A percentile compares a stretch with the other conserved stretches of the same genome.
These are phyloP conservation scores for Muscidifurax raptorellus DNA, from an alignment of 1,140 invertebrate genomes.

Conservation along the genomic window DNA sequence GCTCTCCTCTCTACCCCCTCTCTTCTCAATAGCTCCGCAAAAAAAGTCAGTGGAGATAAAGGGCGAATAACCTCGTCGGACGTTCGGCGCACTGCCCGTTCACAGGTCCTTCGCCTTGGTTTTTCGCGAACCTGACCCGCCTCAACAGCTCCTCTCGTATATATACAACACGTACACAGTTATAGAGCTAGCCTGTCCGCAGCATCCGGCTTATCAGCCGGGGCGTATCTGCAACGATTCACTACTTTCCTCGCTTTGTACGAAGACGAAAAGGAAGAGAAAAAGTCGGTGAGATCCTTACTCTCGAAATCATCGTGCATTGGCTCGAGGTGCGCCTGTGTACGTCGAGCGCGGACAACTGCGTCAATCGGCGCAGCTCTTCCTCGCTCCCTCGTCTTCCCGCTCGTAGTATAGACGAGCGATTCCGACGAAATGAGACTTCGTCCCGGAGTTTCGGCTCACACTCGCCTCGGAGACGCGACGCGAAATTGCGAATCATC, in stretches of 20 bases:
- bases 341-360: slow-evolving; percentile 23
- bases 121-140: slow-evolving; percentile 43
- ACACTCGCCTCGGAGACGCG: not conserved
- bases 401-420: not conserved
- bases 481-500: slow-evolving; percentile 46
- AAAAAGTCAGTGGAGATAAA: slow-evolving; percentile 21
- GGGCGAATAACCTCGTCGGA: slow-evolving; percentile 48
- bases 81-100: slow-evolving; percentile 15
- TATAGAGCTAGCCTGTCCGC: not conserved
- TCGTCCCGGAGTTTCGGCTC: slow-evolving; percentile 30
- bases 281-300: not conserved
- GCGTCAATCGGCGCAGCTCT: slow-evolving; percentile 43
- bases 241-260: not conserved
- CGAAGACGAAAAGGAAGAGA: not conserved
- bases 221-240: not conserved
- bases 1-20: not conserved
- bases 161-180: not conserved
- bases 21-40: not conserved
- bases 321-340: not conserved
- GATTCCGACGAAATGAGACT: slow-evolving; percentile 48
- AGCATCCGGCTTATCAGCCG: slow-evolving; percentile 13
- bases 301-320: slow-evolving; percentile 44
- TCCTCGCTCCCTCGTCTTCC: not conserved
- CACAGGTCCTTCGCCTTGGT: slow-evolving; percentile 40
- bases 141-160: slow-evolving; percentile 28